These are phyloP conservation scores for Bombus haemorrhoidalis DNA, from an alignment of 1,140 invertebrate genomes.

Conservation along the genomic window DNA sequence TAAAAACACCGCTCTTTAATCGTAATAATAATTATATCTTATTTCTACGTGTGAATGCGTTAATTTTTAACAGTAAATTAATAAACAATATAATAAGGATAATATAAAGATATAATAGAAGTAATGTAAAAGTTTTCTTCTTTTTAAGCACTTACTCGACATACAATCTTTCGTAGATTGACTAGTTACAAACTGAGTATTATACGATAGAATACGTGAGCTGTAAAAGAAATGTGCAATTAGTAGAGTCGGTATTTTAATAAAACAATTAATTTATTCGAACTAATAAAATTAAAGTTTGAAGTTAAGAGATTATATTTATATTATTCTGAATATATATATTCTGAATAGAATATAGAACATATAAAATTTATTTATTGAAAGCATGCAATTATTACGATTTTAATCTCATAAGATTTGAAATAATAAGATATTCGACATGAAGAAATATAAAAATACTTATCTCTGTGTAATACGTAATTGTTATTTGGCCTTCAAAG, in stretches of 20 bases:
- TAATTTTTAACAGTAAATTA: neutral
- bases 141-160: too few relatives aligned
- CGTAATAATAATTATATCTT: neutral
- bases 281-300: neutral
- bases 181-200: too few relatives aligned
- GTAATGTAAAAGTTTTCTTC: too few relatives aligned
- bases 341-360: neutral
- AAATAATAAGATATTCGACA: neutral
- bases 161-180: too few relatives aligned
- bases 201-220: neutral
- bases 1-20: neutral
- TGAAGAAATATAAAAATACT: constrained; percentile 26
- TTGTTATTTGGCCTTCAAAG: neutral
- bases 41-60: neutral
- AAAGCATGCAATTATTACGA: neutral
- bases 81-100: neutral
- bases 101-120: neutral
- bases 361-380: neutral
- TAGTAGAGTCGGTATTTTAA: neutral
- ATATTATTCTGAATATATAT: neutral
- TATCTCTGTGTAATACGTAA: neutral
- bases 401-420: neutral
- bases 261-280: neutral
- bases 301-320: neutral
- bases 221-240: neutral